Evolutionary conservation across 1,140 invertebrate genomes (phyloP).

Genomic region (Macrostomum lignano): DNA sequence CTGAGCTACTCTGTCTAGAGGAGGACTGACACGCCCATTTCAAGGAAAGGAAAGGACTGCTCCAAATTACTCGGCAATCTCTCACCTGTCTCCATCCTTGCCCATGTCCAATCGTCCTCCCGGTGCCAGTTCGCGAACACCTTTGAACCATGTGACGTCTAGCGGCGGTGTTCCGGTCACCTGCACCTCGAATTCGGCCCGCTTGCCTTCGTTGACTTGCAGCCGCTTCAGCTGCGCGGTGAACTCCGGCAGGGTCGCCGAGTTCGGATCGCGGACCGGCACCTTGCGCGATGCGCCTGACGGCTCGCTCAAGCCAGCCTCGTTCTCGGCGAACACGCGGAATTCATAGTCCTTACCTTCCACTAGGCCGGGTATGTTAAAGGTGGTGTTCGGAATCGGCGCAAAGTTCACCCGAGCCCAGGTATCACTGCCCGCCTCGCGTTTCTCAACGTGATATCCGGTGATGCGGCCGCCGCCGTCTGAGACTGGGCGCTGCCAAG

Average conservation of each 20-base stretch:
- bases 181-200: constrained; percentile 10
- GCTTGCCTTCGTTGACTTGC: constrained; percentile 9
- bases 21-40: too few relatives aligned
- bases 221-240: constrained; percentile 7
- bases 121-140: constrained; percentile 62
- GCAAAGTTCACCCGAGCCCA: constrained; percentile 71
- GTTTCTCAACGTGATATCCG: constrained; percentile 83
- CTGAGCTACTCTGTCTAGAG: too few relatives aligned
- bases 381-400: constrained; percentile 53
- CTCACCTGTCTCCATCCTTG: constrained; percentile 49
- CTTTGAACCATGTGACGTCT: constrained; percentile 31
- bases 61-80: too few relatives aligned
- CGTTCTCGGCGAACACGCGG: constrained; percentile 75
- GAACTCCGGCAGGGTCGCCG: constrained; percentile 10
- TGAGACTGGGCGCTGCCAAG: constrained; percentile 66
- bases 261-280: constrained; percentile 58
- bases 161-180: constrained; percentile 8
- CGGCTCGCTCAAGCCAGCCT: constrained; percentile 55
- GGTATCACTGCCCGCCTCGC: constrained; percentile 46
- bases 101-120: constrained; percentile 64
- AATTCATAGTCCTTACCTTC: constrained; percentile 91
- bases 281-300: constrained; percentile 30
- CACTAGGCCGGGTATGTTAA: constrained; percentile 80
- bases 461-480: constrained; percentile 80
- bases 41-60: too few relatives aligned